A percentile compares a stretch with the other conserved stretches of the same genome.
phyloP scores from a whole-genome alignment of 2,797 vertebrate species.

The Ambastaia sidthimunki region DNA sequence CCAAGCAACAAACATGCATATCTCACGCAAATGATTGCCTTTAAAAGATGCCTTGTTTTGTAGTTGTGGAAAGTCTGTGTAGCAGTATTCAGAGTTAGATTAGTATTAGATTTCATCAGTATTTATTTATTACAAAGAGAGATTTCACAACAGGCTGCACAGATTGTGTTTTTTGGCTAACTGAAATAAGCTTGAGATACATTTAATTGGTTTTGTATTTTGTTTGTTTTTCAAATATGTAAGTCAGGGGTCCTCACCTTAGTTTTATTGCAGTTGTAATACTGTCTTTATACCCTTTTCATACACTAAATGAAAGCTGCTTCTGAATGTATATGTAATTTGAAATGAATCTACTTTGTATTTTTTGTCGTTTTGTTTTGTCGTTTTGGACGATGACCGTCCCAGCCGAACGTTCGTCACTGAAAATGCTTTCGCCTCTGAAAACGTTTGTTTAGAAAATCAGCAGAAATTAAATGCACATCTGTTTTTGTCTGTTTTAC shows the following conservation, averaged over 20 bases:
- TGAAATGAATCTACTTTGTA: not conserved
- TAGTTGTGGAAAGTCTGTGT: conserved; percentile 26
- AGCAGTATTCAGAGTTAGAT: conserved; percentile 2
- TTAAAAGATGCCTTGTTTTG: conserved; percentile 20
- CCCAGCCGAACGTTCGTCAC: conserved; percentile 3
- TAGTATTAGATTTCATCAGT: conserved; percentile 11
- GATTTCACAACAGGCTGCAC: not conserved
- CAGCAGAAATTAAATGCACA: conserved; percentile 40
- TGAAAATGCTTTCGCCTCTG: not conserved
- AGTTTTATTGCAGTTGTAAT: not conserved
- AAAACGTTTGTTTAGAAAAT: not conserved
- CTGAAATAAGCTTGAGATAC: conserved; percentile 15
- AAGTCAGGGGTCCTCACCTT: not conserved
- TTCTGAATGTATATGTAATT: not conserved
- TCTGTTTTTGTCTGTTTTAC: conserved; percentile 24
- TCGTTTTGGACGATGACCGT: not conserved
- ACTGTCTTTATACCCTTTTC: not conserved
- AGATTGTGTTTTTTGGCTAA: not conserved
- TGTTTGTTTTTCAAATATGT: not conserved
- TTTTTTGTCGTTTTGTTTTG: not conserved
- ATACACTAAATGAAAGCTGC: not conserved
- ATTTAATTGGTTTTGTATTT: not conserved
- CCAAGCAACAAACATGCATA: not conserved
- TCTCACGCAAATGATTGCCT: not conserved
- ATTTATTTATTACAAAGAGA: conserved; percentile 48